Evolutionary conservation across 2,888 invertebrate genomes (phyloP).

Genomic region (Petrolisthes cinctipes): DNA sequence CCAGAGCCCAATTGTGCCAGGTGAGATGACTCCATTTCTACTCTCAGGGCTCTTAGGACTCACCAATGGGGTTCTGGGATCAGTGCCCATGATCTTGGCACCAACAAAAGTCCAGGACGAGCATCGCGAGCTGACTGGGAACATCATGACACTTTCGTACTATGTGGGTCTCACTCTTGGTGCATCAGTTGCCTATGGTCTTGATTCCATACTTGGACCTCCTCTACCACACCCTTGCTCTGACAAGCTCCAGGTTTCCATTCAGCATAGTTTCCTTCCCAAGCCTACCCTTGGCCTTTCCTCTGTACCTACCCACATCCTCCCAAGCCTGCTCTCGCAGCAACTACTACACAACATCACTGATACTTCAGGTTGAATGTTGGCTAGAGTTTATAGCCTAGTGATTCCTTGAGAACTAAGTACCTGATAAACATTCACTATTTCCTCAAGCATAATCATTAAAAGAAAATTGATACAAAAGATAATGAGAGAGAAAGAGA

Average conservation of each 20-base stretch:
- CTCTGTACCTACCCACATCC: background rate
- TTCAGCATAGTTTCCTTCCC: background rate
- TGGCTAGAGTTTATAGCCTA: no score
- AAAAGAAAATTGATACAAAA: no score
- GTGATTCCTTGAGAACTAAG: no score
- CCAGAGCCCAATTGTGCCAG: slow-evolving; percentile 78
- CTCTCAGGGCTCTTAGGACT: slow-evolving; percentile 82
- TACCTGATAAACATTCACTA: no score
- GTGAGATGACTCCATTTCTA: slow-evolving; percentile 78
- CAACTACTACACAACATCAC: background rate
- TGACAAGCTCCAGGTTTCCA: background rate
- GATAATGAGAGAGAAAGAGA: no score
- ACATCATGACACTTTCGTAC: slow-evolving; percentile 93
- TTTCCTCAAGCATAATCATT: no score
- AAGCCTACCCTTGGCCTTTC: background rate
- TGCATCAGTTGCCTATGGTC: slow-evolving; percentile 84
- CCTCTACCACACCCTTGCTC: slow-evolving; percentile 68
- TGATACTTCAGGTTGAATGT: no score
- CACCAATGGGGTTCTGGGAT: slow-evolving; percentile 89
- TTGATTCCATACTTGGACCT: slow-evolving; percentile 74
- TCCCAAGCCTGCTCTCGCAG: background rate
- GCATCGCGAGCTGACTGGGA: slow-evolving; percentile 86
- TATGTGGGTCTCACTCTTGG: slow-evolving; percentile 88
- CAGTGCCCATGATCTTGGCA: slow-evolving; percentile 92
- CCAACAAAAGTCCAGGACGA: slow-evolving; percentile 88